Base-by-base conservation (phyloP, 2,797 vertebrate genomes). In the Anabas testudineus region DNA sequence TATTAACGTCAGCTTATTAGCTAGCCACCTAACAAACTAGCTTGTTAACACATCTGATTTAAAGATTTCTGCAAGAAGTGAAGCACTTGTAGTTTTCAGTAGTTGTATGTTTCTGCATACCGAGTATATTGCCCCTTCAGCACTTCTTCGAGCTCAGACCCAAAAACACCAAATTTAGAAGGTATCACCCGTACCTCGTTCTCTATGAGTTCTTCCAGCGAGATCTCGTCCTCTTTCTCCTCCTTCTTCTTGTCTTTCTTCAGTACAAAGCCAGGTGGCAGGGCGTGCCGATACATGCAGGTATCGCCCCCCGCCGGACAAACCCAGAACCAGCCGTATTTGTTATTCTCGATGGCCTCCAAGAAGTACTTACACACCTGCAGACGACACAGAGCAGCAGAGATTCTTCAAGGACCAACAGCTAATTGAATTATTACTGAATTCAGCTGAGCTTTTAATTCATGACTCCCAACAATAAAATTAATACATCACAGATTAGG, bases 281-380 rank as follows among this genome's bases (percentile, higher is more conserved):
- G 95, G 3, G 98, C 97, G 19, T 99, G 97, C 3, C 98, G 95
- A 85, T 99, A 99, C 96, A 99, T 98, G 65, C 98, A 99, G 63
- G 19, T 87, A 79, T 97, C 97, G 6, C 95, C 97, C 8, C 97
- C 97, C 0, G 90, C 95, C 0, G 97, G 98, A 82, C 98, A 99
- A 21, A 96, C 94, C 98, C 97, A 98, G 89, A 99, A 99, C 98
- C 98, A 99, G 68, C 98, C 98, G 0, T 99, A 99, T 82, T 99
- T 99, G 86, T 97, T 99, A 87, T 92, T 95, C 90, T 99, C 98
- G 71, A 99, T 98, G 78, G 98, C 98, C 12, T 99, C 97, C 74
- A 99, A 94, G 88, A 99, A 99, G 81, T 96, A 94, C 67, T 94
- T 97, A 85, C 97, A 99, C 67, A 99, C 97, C 97, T 99, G 78